Evolutionary conservation across 92 coral and sea anemone species (phyloP).

Genomic region (Zoanthus gigantus): DNA sequence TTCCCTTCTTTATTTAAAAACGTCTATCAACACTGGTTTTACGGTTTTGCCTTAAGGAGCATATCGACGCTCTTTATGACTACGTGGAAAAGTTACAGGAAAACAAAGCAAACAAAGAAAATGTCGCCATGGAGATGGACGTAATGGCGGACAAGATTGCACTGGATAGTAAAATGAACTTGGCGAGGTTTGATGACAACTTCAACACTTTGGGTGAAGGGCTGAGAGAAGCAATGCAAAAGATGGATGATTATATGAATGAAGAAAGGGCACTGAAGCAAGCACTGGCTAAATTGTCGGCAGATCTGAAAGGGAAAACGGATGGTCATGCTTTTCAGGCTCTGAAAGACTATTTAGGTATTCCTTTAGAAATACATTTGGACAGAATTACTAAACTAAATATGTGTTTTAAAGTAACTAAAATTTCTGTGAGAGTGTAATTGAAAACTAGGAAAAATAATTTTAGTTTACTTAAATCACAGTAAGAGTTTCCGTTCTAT

Average conservation of each 20-base stretch:
- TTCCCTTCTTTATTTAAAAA: too few species aligned
- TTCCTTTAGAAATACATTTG: background rate
- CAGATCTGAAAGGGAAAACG: constrained; percentile 94
- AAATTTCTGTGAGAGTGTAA: background rate
- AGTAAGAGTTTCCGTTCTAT: too few species aligned
- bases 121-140: constrained; percentile 97
- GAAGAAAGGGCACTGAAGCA: constrained; percentile 93
- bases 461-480: too few species aligned
- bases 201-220: constrained; percentile 94
- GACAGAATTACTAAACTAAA: background rate
- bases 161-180: constrained; percentile 87
- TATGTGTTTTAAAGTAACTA: background rate
- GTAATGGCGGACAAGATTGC: constrained; percentile 95
- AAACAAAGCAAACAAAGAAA: constrained; percentile 93
- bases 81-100: constrained; percentile 86
- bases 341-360: constrained; percentile 88
- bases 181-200: constrained; percentile 87
- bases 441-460: too few species aligned
- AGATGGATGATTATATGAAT: constrained; percentile 98
- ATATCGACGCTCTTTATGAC: constrained; percentile 82
- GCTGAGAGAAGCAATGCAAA: constrained; percentile 89
- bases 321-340: constrained; percentile 92
- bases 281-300: constrained; percentile 86
- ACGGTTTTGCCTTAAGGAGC: constrained; percentile 52
- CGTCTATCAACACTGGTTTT: background rate